A percentile compares a stretch with the other conserved stretches of the same genome.
Conservation (phyloP, 35 echinoderm and acorn worm species). For the Ophioderma brevispina region DNA sequence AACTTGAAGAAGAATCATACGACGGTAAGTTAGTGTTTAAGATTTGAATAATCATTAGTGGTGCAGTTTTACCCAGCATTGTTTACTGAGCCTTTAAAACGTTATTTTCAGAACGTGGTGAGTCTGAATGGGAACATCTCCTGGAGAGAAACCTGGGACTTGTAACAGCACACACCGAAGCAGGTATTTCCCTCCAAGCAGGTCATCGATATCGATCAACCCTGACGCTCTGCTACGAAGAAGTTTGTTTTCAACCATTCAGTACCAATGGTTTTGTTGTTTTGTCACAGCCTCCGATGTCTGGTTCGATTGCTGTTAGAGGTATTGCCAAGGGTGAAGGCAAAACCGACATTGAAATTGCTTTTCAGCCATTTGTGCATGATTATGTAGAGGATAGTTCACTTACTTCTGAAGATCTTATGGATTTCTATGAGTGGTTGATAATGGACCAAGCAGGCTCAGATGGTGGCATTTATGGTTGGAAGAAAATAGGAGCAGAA, state of each 20-base stretch:
- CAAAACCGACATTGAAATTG: neutral
- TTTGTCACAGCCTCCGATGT: neutral
- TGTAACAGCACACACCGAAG: too few species aligned
- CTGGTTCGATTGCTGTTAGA: neutral
- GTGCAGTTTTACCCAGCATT: neutral
- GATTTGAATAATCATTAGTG: neutral
- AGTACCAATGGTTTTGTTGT: conserved; percentile 13
- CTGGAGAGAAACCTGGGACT: neutral
- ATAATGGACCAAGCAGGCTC: neutral
- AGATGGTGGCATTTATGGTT: neutral
- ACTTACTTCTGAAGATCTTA: neutral
- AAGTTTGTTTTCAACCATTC: too few species aligned
- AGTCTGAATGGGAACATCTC: neutral
- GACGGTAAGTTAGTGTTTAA: neutral
- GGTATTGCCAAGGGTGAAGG: neutral
- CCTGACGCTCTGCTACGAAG: neutral
- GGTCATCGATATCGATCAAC: neutral
- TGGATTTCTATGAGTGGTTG: conserved; percentile 34
- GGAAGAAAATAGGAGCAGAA: neutral
- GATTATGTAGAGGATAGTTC: neutral
- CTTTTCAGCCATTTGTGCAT: conserved; percentile 24
- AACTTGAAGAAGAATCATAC: neutral
- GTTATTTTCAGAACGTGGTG: neutral
- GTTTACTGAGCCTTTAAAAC: neutral
- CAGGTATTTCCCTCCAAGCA: neutral